phyloP scores from a whole-genome alignment of 1,140 invertebrate species.

The Varroa destructor region DNA sequence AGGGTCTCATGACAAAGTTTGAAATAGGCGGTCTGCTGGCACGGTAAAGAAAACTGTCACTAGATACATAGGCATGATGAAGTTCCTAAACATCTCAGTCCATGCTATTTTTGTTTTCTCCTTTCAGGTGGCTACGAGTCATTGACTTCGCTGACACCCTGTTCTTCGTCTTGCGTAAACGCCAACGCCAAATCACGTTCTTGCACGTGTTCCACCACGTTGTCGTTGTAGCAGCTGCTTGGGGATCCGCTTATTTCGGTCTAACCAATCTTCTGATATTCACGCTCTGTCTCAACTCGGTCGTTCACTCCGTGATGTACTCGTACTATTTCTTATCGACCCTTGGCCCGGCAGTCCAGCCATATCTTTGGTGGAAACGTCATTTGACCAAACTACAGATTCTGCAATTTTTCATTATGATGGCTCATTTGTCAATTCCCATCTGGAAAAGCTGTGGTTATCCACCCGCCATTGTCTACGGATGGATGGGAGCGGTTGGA shows the following conservation, averaged over 20 bases:
- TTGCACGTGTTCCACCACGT: constrained; percentile 45
- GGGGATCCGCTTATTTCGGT: neutral
- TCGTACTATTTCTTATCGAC: constrained; percentile 47
- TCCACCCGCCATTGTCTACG: neutral
- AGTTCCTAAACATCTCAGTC: no score
- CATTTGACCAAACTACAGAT: constrained; percentile 43
- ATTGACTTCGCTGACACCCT: constrained; percentile 43
- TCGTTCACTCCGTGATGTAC: constrained; percentile 51
- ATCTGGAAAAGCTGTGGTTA: constrained; percentile 13
- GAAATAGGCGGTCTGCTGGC: no score
- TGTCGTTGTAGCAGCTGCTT: constrained; percentile 35
- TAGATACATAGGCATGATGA: no score
- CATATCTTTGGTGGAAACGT: constrained; percentile 50
- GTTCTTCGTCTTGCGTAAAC: constrained; percentile 43
- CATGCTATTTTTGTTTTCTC: neutral
- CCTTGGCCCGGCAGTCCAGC: constrained; percentile 45
- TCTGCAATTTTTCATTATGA: constrained; percentile 8
- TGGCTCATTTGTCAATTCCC: constrained; percentile 4
- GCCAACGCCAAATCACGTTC: constrained; percentile 43
- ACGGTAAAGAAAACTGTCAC: no score
- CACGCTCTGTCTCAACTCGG: constrained; percentile 42
- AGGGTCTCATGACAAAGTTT: no score
- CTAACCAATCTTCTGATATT: constrained; percentile 11
- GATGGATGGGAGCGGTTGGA: neutral
- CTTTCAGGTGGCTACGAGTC: constrained; percentile 11